These are phyloP conservation scores for Corythoichthys intestinalis DNA, from an alignment of 2,113 vertebrate genomes.

Conservation along the genomic window DNA sequence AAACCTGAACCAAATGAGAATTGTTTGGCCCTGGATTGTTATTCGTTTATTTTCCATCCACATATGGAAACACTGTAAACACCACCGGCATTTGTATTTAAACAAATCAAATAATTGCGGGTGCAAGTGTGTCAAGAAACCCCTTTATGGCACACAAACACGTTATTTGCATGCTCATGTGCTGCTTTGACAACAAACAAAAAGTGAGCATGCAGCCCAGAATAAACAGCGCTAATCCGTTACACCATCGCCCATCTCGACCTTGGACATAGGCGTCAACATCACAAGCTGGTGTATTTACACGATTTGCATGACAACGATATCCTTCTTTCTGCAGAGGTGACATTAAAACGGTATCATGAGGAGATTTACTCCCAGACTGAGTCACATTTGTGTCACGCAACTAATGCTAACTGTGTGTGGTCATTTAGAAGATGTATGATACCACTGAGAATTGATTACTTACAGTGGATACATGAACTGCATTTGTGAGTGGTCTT, in stretches of 20 bases:
- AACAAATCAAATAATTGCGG: not conserved
- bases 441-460: not conserved
- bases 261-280: not conserved
- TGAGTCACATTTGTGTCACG: slow-evolving; percentile 52
- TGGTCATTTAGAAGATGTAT: slow-evolving; percentile 20
- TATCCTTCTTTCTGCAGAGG: slow-evolving; percentile 12
- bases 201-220: not conserved
- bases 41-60: not conserved
- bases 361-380: not conserved
- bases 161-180: not conserved
- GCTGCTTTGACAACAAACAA: slow-evolving; percentile 1
- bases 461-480: not conserved
- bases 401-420: slow-evolving; percentile 54
- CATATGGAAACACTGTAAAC: not conserved
- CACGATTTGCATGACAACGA: not conserved
- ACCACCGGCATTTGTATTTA: not conserved
- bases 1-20: not conserved
- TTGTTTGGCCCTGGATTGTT: not conserved
- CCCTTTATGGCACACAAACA: not conserved
- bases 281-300: slow-evolving; percentile 9
- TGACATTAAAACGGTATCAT: not conserved
- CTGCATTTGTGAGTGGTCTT: too few species aligned
- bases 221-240: slow-evolving; percentile 1
- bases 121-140: not conserved
- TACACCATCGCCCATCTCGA: not conserved